A percentile compares a stretch with the other conserved stretches of the same genome.
Evolutionary conservation across 2,888 invertebrate species (phyloP).

Genomic region (Drosophila borealis): DNA sequence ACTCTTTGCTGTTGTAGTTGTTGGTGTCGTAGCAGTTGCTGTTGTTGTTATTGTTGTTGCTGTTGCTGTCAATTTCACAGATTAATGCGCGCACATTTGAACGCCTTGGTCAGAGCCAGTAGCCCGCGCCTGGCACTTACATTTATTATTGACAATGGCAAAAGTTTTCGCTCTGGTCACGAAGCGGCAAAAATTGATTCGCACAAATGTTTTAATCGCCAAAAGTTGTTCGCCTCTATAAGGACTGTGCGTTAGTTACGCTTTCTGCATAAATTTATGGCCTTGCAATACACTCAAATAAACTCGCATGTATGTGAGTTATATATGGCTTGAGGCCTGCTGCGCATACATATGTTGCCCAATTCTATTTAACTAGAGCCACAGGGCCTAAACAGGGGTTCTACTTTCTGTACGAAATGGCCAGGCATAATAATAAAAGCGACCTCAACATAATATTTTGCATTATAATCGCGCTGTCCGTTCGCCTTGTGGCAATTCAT

Average conservation of each 20-base stretch:
- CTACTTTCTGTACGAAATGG: background rate
- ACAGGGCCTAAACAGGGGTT: conserved; percentile 6
- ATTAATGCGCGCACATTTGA: conserved; percentile 74
- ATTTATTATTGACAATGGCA: conserved; percentile 79
- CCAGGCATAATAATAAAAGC: conserved; percentile 13
- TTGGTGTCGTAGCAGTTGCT: conserved; percentile 13
- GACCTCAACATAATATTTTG: conserved; percentile 28
- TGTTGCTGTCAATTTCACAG: conserved; percentile 76
- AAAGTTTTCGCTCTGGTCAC: conserved; percentile 64
- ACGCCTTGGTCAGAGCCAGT: conserved; percentile 46
- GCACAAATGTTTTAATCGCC: conserved; percentile 48
- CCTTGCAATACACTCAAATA: background rate
- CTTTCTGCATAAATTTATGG: conserved; percentile 16
- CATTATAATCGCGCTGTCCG: conserved; percentile 28
- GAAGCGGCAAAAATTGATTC: conserved; percentile 72
- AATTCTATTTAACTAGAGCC: conserved; percentile 44
- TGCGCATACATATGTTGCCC: conserved; percentile 31
- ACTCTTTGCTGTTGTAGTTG: background rate
- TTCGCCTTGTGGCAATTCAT: conserved; percentile 30
- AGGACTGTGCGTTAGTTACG: conserved; percentile 18
- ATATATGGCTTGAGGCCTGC: background rate
- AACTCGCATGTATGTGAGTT: conserved; percentile 4
- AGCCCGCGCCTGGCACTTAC: conserved; percentile 40
- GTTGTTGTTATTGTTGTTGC: conserved; percentile 16
- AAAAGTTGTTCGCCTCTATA: conserved; percentile 15